Evolutionary conservation across 2,888 invertebrate genomes (phyloP).

Genomic region (Philonicus albiceps): DNA sequence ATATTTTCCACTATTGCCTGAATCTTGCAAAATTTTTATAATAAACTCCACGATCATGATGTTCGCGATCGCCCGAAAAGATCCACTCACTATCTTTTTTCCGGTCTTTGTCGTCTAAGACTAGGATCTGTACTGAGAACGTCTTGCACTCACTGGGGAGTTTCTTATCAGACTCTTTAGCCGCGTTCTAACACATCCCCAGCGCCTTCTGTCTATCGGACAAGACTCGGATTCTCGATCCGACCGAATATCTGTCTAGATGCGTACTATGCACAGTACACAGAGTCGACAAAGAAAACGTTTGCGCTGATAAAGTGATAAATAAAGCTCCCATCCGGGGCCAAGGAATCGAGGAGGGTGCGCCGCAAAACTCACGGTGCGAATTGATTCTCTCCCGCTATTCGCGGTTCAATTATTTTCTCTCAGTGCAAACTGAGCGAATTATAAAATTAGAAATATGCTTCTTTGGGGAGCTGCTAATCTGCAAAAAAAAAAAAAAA

Average conservation of each 20-base stretch:
- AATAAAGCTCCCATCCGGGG: neutral
- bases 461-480: neutral
- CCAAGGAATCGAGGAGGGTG: neutral
- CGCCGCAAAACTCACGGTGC: neutral
- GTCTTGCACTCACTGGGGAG: neutral
- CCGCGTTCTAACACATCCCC: constrained; percentile 11
- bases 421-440: neutral
- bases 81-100: neutral
- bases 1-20: neutral
- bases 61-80: neutral
- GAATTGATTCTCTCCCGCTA: neutral
- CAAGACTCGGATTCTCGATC: neutral
- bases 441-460: neutral
- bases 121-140: constrained; percentile 32
- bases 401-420: neutral
- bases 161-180: constrained; percentile 11
- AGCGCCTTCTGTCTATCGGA: neutral
- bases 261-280: neutral
- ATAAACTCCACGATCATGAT: neutral
- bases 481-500: neutral
- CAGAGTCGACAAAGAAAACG: neutral
- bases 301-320: neutral
- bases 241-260: neutral
- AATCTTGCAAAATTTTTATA: neutral
- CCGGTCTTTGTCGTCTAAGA: neutral